Conservation (phyloP, 2,113 vertebrate genomes). For the Hemichromis elongatus region DNA sequence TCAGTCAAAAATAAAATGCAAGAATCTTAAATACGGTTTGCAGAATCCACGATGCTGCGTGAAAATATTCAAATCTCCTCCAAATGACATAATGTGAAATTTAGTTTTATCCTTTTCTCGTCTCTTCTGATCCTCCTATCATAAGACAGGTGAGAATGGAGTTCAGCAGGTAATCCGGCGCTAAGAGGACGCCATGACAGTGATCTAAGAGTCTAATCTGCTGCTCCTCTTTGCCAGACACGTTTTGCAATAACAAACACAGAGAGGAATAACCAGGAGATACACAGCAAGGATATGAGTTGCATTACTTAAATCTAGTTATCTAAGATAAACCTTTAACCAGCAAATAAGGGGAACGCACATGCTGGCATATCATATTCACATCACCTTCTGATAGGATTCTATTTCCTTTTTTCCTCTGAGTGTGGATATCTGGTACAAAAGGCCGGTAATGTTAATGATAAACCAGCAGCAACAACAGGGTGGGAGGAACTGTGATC, state of each 20-base stretch:
- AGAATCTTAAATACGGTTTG: not conserved
- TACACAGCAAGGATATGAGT: constrained; percentile 11
- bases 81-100: not conserved
- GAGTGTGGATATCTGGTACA: not conserved
- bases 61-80: not conserved
- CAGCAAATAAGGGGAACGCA: not conserved
- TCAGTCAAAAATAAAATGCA: not conserved
- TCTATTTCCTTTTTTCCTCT: not conserved
- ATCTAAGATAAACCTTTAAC: constrained; percentile 26
- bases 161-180: constrained; percentile 39
- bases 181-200: constrained; percentile 55
- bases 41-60: not conserved
- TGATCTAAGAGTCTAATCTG: constrained; percentile 67
- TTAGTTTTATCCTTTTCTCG: not conserved
- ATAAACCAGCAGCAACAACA: constrained; percentile 24
- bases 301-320: constrained; percentile 23
- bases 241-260: constrained; percentile 45
- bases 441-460: constrained; percentile 31
- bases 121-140: constrained; percentile 14
- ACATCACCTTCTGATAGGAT: not conserved
- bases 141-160: constrained; percentile 19
- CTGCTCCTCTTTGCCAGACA: constrained; percentile 46
- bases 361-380: not conserved
- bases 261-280: constrained; percentile 1
- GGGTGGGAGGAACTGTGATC: constrained; percentile 38